phyloP scores from a whole-genome alignment of 2,797 vertebrate species.

The Danio albolineatus region DNA sequence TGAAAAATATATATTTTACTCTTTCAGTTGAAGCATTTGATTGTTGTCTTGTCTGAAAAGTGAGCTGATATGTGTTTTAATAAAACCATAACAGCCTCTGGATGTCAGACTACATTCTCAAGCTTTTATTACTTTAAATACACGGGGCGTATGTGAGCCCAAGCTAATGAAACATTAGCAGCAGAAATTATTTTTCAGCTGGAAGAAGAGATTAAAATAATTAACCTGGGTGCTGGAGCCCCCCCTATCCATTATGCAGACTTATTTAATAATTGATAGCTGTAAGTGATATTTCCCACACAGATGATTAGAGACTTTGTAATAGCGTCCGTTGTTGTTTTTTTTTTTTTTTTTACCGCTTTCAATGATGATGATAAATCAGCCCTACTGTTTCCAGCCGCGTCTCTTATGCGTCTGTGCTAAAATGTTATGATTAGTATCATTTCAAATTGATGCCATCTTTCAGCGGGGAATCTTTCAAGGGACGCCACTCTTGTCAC shows the following conservation, averaged over 20 bases:
- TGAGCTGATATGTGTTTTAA: constrained; percentile 12
- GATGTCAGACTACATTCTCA: neutral
- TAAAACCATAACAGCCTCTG: constrained; percentile 10
- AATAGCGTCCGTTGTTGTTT: constrained; percentile 27
- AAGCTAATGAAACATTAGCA: constrained; percentile 43
- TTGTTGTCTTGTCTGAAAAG: constrained; percentile 10
- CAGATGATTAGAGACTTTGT: constrained; percentile 48
- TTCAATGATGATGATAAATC: constrained; percentile 50
- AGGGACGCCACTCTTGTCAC: constrained; percentile 1
- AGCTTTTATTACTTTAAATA: constrained; percentile 31
- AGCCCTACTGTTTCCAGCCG: constrained; percentile 46
- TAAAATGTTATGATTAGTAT: constrained; percentile 57
- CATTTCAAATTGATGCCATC: constrained; percentile 49
- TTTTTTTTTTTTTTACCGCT: constrained; percentile 15
- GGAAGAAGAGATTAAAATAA: constrained; percentile 50
- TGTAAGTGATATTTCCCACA: constrained; percentile 57
- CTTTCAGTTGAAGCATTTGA: neutral
- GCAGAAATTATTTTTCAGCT: constrained; percentile 25
- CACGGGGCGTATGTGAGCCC: constrained; percentile 17
- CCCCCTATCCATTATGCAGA: constrained; percentile 49
- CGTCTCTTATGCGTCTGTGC: constrained; percentile 46
- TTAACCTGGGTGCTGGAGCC: constrained; percentile 41
- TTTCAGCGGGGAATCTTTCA: constrained; percentile 37
- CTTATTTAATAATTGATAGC: constrained; percentile 61
- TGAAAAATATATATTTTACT: neutral